Percentiles rank a stretch among this genome's conserved stretches.
Evolutionary conservation across 2,113 vertebrate genomes (phyloP).

Genomic region (Promerops cafer): DNA sequence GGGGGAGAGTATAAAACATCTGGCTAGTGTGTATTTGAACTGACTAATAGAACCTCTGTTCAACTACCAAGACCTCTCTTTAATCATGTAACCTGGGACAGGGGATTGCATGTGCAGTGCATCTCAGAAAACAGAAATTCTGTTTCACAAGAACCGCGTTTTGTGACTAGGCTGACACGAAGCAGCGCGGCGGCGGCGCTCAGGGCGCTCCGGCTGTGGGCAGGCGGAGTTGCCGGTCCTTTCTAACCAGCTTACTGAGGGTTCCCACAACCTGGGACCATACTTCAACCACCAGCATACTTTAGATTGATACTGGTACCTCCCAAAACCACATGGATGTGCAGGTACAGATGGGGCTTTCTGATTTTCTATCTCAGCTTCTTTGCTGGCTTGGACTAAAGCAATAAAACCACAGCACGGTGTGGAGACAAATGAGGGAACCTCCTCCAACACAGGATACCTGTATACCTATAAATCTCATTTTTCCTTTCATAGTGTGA

Average conservation of each 20-base stretch:
- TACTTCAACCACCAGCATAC: background rate
- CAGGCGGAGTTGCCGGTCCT: background rate
- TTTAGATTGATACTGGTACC: background rate
- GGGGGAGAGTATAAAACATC: background rate
- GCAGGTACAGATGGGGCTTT: background rate
- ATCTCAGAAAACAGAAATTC: background rate
- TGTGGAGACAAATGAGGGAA: background rate
- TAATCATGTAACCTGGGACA: background rate
- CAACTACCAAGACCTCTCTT: background rate
- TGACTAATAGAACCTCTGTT: background rate
- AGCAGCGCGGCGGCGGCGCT: rapidly evolving
- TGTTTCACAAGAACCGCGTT: background rate
- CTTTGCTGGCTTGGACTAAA: background rate
- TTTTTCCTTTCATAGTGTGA: background rate
- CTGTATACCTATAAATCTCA: background rate
- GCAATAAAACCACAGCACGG: background rate
- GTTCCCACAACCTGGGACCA: background rate
- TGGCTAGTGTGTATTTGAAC: background rate
- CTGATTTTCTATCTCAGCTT: background rate
- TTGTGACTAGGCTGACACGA: too few relatives aligned
- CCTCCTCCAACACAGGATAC: background rate
- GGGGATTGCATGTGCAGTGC: background rate
- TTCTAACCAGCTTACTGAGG: rapidly evolving
- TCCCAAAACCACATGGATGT: background rate
- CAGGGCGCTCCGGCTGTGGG: rapidly evolving